Evolutionary conservation across 2,797 vertebrate species (phyloP), one percentile per base, ranked within the genome.

Genomic region (Ispidina picta): DNA sequence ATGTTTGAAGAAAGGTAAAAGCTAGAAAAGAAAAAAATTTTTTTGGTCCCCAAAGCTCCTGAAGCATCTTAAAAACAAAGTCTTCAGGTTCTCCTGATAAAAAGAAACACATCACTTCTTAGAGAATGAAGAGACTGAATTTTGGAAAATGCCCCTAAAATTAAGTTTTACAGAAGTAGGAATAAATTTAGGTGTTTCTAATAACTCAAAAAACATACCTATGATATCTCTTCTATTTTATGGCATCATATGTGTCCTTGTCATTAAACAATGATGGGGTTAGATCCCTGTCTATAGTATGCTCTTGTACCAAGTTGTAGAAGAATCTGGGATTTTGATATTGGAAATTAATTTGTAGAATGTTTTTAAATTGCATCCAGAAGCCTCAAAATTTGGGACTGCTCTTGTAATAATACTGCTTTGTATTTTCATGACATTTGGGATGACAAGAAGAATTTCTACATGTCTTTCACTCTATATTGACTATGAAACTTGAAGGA

Each of bases 171-270:
- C 22, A 41, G 22, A 46, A 52, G 78, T 4, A 72, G 52, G 28
- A 81, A 8, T 41, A 46, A 37, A 2, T 56, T 14, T 52, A 55
- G 26, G 25, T 58, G 17, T 44, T 84, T 65, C 23, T 59, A 66
- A 28, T 59, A 2, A 16, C n/a, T 62, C 8, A 26, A 3, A 22
- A 43, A 60, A 5, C 8, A 26, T 39, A 37, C 5, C 19, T 55
- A 8, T 23, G n/a, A 12, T 31, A 56, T 25, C 9, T 29, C 16
- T 76, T 43, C 4, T 73, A 5, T n/a, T 88, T 93, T 66, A 46
- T 17, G 9, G 18, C 49, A 64, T 68, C 2, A 0, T 22, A 5
- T 1, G 3, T 15, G 17, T 51, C 22, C 37, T 64, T 56, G 37
- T 56, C 41, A 39, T 48, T 31, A n/a, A 78, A 22, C 1, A 3